Evolutionary conservation across 2,888 invertebrate species (phyloP).

Genomic region (Spodoptera exigua): DNA sequence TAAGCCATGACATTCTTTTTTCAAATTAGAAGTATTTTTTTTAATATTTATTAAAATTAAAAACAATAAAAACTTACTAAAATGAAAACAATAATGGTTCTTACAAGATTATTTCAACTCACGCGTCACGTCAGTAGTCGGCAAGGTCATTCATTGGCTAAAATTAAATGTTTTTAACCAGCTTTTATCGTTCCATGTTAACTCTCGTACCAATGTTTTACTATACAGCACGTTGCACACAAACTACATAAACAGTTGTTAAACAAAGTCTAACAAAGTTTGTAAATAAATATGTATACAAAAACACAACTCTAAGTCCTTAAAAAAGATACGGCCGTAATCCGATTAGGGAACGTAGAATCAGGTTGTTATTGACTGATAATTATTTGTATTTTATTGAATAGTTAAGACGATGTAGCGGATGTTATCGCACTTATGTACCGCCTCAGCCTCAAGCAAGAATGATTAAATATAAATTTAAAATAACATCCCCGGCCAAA

Average conservation of each 20-base stretch:
- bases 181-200: slow-evolving; percentile 52
- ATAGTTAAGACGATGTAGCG: no score
- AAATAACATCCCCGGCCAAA: no score
- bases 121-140: slow-evolving; percentile 28
- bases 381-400: no score
- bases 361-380: no score
- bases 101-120: slow-evolving; percentile 26
- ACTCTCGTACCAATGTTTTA: slow-evolving; percentile 42
- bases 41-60: slow-evolving; percentile 14
- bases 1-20: no score
- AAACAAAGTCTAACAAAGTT: slow-evolving; percentile 24
- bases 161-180: slow-evolving; percentile 56
- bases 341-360: no score
- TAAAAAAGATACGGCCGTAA: no score
- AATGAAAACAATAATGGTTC: slow-evolving; percentile 40
- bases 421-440: no score
- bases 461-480: no score
- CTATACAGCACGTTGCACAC: slow-evolving; percentile 30
- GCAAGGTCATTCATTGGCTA: slow-evolving; percentile 59
- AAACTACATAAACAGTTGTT: slow-evolving; percentile 24
- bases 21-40: background rate
- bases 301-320: no score
- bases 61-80: slow-evolving; percentile 18
- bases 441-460: no score
- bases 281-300: background rate